Evolutionary conservation across 2,888 invertebrate species (phyloP), one percentile per base, ranked within the genome.

Genomic region (Dynastes hyllus): DNA sequence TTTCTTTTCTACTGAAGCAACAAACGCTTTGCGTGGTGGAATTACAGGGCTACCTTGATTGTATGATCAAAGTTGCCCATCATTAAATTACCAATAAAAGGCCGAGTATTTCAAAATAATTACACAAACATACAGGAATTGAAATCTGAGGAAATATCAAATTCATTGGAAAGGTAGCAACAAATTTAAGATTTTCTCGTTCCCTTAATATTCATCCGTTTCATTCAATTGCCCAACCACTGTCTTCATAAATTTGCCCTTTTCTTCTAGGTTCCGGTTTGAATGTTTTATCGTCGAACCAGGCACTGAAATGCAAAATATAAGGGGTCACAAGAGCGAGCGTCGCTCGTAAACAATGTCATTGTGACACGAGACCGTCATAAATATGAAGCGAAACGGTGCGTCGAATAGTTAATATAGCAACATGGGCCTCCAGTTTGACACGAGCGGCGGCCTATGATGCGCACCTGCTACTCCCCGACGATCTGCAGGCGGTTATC

Each of bases 401-500:
- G 78, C 78, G 78, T 78, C 50, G 70, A 63, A 73, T 71, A 78
- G 78, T 78, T 78, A 78, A 78, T 78, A 71, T 73, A 78, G 61
- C 73, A 13, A 45, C 61, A 61, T 75, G 61, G 45, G 50, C 55
- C 58, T 58, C 55, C 6, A 58, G 22, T 22, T 58, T 22, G 63
- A 13, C 63, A 29, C 27, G 51, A 27, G 51, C 55, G 69, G 27
- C 27, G 45, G 58, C 55, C 73, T 27, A 75, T 75, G 73, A 61
- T 61, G 61, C 50, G 27, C 73, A 75, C 73, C 73, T 75, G 73
- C 73, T 75, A 45, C 73, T 11, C 45, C 13, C 73, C 27, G 50
- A 45, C 73, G 61, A 75, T 63, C 61, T 61, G 50, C 58, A 61
- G 73, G 63, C 73, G 73, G 73, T 75, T 75, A 75, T 75, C 73